Evolutionary conservation across 2,888 invertebrate species (phyloP), one percentile per base, ranked within the genome.

Genomic region (Neelides folsomi): DNA sequence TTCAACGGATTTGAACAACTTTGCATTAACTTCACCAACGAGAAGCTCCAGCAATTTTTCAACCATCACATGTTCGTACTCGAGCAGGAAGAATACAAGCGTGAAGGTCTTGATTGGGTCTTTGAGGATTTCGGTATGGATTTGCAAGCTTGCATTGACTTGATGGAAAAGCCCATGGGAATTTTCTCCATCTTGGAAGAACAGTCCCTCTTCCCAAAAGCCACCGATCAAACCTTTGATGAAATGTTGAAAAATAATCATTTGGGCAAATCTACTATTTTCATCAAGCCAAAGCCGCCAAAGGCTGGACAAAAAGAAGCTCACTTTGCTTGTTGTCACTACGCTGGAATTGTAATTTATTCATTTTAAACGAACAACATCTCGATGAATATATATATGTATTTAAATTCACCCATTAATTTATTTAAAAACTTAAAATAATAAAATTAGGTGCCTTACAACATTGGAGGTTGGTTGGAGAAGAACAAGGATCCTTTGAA

Each of bases 151-250:
- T 90, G 90, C 80, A 93, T 93, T 76, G 90, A 92, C 74, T 78
- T 94, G 68, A 87, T 89, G 71, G 89, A 89, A 77, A 89, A 88
- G 95, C 98, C 79, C 97, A 97, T 78, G 97, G 98, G 83, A 83
- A 93, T 98, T 81, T 81, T 98, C 75, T 95, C 97, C 77, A 97
- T 98, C 77, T 88, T 98, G 79, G 97, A 97, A 78, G 97, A 98
- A 83, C 97, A 98, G 79, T 94, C 94, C 87, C 97, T 98, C 92
- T 97, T 98, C 86, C 98, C 98, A 75, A 97, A 98, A 79, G 97
- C 97, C 71, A 89, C 92, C 67, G 97, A 98, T 74, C 83, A 79
- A 76, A 94, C 95, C 73, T 97, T 97, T 78, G 85, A 89, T 73
- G 93, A 95, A 74, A 98, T 98, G 77, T 79, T 98, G 80, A 90